These are phyloP conservation scores for Clostera curtula DNA, from an alignment of 2,888 invertebrate species.

Conservation along the genomic window DNA sequence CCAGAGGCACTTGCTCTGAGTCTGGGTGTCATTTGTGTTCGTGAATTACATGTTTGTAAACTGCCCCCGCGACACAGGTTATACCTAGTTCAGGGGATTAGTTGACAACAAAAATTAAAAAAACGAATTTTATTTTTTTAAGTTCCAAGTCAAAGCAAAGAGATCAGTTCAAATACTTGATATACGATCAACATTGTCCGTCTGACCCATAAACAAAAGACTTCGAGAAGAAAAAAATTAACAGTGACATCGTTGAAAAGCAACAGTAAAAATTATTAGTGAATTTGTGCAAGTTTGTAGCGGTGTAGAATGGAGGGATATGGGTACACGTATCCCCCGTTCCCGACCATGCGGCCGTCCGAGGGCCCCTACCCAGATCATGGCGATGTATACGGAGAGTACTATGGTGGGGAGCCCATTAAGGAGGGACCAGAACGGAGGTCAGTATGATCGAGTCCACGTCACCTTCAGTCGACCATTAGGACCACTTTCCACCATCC, in stretches of 20 bases:
- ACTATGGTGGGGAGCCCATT: constrained; percentile 41
- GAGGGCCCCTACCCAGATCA: constrained; percentile 48
- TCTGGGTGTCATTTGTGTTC: too few species aligned
- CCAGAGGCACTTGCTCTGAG: too few species aligned
- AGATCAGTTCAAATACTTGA: too few species aligned
- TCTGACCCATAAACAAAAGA: constrained; percentile 5
- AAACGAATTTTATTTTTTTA: too few species aligned
- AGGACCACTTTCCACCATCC: too few species aligned
- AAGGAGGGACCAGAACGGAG: constrained; percentile 29
- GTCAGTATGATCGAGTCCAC: too few species aligned
- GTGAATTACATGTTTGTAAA: too few species aligned
- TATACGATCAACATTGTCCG: not conserved
- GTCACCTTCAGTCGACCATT: too few species aligned
- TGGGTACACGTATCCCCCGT: constrained; percentile 43
- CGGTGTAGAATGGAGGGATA: constrained; percentile 47
- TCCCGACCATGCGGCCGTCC: constrained; percentile 30
- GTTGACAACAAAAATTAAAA: too few species aligned
- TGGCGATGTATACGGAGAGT: constrained; percentile 58
- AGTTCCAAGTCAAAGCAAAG: too few species aligned
- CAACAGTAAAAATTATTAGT: constrained; percentile 27
- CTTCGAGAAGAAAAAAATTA: constrained; percentile 29
- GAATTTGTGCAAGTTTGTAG: constrained; percentile 17
- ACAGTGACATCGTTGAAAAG: constrained; percentile 28
- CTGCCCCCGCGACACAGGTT: too few species aligned
- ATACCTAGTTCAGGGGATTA: too few species aligned